These are phyloP conservation scores for Raja brachyura DNA, from an alignment of 2,113 vertebrate species.

Conservation along the genomic window DNA sequence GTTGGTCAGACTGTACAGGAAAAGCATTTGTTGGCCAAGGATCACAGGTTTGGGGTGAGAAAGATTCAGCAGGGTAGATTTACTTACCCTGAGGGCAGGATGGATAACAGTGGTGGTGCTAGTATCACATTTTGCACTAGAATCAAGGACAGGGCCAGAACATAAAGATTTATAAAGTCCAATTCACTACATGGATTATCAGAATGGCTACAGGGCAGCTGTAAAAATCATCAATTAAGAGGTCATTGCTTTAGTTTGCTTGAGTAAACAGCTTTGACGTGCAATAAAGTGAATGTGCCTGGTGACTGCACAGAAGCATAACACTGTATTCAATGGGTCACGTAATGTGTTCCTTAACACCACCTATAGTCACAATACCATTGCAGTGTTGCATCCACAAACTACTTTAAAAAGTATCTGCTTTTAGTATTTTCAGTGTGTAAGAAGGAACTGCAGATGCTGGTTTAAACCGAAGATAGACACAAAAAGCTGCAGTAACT, in stretches of 20 bases:
- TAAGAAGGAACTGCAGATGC: too few relatives aligned
- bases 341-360: neutral
- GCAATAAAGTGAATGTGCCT: neutral
- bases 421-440: neutral
- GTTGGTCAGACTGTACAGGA: neutral
- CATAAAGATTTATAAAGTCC: slow-evolving; percentile 10
- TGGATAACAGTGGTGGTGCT: neutral
- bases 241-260: slow-evolving; percentile 2
- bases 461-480: too few relatives aligned
- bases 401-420: neutral
- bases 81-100: neutral
- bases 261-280: slow-evolving; percentile 12
- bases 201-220: slow-evolving; percentile 12
- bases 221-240: slow-evolving; percentile 35
- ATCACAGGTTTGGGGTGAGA: neutral
- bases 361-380: neutral
- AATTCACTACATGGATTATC: neutral
- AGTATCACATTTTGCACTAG: neutral
- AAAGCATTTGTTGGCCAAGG: neutral
- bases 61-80: neutral
- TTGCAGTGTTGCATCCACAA: neutral
- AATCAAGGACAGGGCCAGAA: neutral
- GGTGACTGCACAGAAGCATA: neutral
- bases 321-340: slow-evolving; percentile 14
- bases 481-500: too few relatives aligned